Conservation (phyloP, 2,888 invertebrate species). For the Lycia hirtaria region DNA sequence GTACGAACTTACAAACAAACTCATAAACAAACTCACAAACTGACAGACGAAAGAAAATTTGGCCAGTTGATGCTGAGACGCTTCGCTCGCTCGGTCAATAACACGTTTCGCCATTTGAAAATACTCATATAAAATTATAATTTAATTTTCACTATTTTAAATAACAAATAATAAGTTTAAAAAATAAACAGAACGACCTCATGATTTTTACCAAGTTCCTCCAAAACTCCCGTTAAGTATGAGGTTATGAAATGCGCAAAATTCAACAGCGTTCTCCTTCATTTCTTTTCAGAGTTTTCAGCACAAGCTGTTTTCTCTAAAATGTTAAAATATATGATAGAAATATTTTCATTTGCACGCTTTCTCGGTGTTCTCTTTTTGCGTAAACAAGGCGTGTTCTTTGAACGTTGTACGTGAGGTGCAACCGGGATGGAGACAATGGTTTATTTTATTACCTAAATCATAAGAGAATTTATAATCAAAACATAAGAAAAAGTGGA, state of each 20-base stretch:
- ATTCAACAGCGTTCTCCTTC: background rate
- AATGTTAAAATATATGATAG: conserved; percentile 28
- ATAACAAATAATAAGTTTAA: too few relatives aligned
- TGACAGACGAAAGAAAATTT: too few relatives aligned
- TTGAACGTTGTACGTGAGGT: conserved; percentile 31
- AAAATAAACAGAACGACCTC: too few relatives aligned
- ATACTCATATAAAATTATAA: too few relatives aligned
- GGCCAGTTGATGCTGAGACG: too few relatives aligned
- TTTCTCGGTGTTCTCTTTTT: conserved; percentile 21
- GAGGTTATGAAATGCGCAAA: conserved; percentile 3
- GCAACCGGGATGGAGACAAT: conserved; percentile 16
- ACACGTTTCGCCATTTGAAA: too few relatives aligned
- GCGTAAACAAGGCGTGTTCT: conserved; percentile 32
- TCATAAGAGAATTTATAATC: too few relatives aligned
- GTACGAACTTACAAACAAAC: too few relatives aligned
- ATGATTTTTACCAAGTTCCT: background rate
- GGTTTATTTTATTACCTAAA: background rate
- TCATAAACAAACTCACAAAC: too few relatives aligned
- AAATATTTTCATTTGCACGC: conserved; percentile 32
- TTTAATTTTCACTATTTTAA: too few relatives aligned
- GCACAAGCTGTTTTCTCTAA: conserved; percentile 14
- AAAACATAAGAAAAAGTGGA: too few relatives aligned
- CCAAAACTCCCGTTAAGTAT: background rate
- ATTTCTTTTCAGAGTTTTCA: conserved; percentile 18
- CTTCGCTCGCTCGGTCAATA: too few relatives aligned